Evolutionary conservation across 1,140 invertebrate genomes (phyloP), one percentile per base, ranked within the genome.

Genomic region (Zaprionus davidi): DNA sequence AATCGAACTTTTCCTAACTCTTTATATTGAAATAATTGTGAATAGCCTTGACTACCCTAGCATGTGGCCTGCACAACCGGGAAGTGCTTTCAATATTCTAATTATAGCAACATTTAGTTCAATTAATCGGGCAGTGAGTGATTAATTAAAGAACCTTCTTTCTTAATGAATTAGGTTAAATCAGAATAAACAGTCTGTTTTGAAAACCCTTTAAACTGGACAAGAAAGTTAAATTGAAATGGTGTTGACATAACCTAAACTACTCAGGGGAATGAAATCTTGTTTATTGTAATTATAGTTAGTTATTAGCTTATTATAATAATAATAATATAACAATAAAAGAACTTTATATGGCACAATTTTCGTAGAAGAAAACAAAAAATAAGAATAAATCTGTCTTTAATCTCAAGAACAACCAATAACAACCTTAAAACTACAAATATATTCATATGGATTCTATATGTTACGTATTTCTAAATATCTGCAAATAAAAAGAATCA

Each of bases 111-210:
- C 20, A 7, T 12, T 20, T 20, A 11, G 20, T 22, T 12, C 1
- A 22, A 34, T 26, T 66, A 34, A 66, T 56, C 36, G 44, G 36
- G 24, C 51, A 31, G 13, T 31, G 63, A 56, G 63, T 31, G 9
- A 26, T 66, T 38, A 5, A 55, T 55, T 24, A 22, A 6, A 22
- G 36, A 38, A 44, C n/a, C 41, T n/a, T 12, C 5, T 44, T 15
- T 5, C 26, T 6, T 44, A 13, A 4, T 17, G n/a, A 15, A n/a
- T 44, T 26, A 60, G 6, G 17, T 41, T 41, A 11, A 41, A n/a
- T 15, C 2, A 41, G 12, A 41, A 41, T 13, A 41, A 13, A 41
- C 15, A 41, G 15, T 41, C 15, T n/a, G 5, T 3, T 34, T 34
- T 11, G 9, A 34, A 34, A 34, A 3, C 31, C 7, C 3, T 34